Base-by-base conservation (phyloP, 2,797 vertebrate species). In the Benthosema pterotum region DNA sequence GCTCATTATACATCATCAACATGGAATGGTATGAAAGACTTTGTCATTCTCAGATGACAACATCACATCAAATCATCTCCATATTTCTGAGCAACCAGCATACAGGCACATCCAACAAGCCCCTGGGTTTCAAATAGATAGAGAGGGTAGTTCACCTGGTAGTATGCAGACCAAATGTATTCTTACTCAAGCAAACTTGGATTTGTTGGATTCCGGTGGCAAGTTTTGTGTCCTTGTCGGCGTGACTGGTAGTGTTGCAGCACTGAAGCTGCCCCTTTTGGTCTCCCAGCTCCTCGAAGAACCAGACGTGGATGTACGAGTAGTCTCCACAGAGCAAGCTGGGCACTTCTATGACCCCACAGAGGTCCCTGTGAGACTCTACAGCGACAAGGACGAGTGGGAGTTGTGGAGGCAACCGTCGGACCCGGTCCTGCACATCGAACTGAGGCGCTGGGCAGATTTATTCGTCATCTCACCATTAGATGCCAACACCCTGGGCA, bases 401-500 rank as follows among this genome's bases (percentile, higher is more conserved):
- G 92, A 96, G 97, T 84, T 96, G 66, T 99, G 97, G 97, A 94
- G 81, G 28, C 66, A 82, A 42, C 94, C 94, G 14, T 91, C 91
- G 0, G 97, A 99, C 81, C 97, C 97, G 0, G 96, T 99, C 43
- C 91, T 99, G 17, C 98, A 99, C 87, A 95, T 99, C 1, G 96
- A 99, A 63, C 89, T 99, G 3, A 88, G 96, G 18, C 95, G 95
- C 15, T 99, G 98, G 98, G 97, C 96, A 6, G 91, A 99, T 82
- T 89, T 99, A 9, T 71, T 98, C 80, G 55, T 98, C 49, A 93
- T 99, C 49, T 96, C 97, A 28, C 97, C 98, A 1, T 90, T 99
- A 0, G 98, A 99, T 52, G 98, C 97, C 72, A 99, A 99, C 90
- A 97, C 96, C 0, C 92, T 99, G 73, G 98, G 95, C 46, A 99